These are phyloP conservation scores for Boloria euphrosyne DNA, from an alignment of 2,888 invertebrate genomes.

Conservation along the genomic window DNA sequence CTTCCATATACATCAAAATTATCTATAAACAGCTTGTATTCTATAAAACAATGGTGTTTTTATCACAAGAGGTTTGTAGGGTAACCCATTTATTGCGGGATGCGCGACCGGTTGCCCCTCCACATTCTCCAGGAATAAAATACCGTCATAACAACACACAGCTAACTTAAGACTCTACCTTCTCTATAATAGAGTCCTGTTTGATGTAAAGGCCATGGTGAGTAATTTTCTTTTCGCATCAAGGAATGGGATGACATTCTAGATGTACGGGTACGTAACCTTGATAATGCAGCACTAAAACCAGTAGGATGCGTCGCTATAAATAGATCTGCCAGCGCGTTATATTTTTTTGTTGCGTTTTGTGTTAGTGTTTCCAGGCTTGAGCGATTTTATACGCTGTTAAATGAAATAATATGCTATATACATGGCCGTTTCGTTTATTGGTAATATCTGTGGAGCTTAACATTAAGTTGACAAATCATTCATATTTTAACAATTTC, in stretches of 20 bases:
- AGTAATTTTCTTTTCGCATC: constrained; percentile 52
- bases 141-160: constrained; percentile 40
- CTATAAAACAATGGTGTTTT: constrained; percentile 52
- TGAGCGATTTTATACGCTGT: constrained; percentile 63
- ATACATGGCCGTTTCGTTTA: too few species aligned
- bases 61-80: constrained; percentile 80
- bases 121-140: constrained; percentile 68
- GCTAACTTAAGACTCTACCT: constrained; percentile 43
- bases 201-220: constrained; percentile 39
- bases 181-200: constrained; percentile 47
- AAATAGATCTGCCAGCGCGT: constrained; percentile 71
- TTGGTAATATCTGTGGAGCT: background rate
- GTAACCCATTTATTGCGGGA: constrained; percentile 77
- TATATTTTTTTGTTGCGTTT: constrained; percentile 66
- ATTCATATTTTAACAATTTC: too few species aligned
- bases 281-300: constrained; percentile 73
- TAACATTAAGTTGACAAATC: too few species aligned
- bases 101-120: constrained; percentile 63
- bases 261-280: constrained; percentile 62
- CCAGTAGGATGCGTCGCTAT: constrained; percentile 77
- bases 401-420: constrained; percentile 50
- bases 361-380: constrained; percentile 65
- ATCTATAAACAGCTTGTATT: constrained; percentile 10
- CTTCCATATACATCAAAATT: too few species aligned
- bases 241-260: constrained; percentile 63